Conservation (phyloP, 2,113 vertebrate species). For the Corythornis vintsioides region DNA sequence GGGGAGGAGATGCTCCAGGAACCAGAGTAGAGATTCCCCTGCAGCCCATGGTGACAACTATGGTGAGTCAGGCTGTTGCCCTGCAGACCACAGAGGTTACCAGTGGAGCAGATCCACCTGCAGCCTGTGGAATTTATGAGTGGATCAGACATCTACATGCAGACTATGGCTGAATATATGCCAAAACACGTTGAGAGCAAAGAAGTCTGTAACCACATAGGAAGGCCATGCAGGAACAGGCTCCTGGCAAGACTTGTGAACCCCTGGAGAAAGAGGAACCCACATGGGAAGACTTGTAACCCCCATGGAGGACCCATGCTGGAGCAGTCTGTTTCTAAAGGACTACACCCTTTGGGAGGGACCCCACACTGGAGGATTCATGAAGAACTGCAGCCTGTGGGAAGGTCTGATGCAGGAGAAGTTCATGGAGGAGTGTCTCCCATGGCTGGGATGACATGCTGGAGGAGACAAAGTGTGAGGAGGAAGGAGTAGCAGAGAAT, state of each 20-base stretch:
- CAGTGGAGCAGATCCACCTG: no score
- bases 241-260: neutral
- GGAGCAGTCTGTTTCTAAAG: neutral
- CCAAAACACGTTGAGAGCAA: rapidly evolving
- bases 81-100: neutral
- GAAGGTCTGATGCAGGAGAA: neutral
- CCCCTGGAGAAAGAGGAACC: rapidly evolving
- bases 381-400: neutral
- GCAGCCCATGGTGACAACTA: neutral
- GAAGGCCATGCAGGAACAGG: rapidly evolving
- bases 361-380: rapidly evolving
- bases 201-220: neutral
- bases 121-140: neutral
- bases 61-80: neutral
- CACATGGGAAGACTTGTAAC: rapidly evolving
- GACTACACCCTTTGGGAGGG: neutral
- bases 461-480: no score
- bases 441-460: rapidly evolving
- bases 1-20: rapidly evolving
- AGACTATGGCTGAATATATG: rapidly evolving
- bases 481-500: neutral
- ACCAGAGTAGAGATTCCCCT: neutral
- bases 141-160: neutral
- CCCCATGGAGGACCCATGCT: rapidly evolving
- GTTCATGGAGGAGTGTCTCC: neutral